These are phyloP conservation scores for Umimayanthus kanabou DNA, from an alignment of 92 coral and sea anemone species.

Conservation along the genomic window DNA sequence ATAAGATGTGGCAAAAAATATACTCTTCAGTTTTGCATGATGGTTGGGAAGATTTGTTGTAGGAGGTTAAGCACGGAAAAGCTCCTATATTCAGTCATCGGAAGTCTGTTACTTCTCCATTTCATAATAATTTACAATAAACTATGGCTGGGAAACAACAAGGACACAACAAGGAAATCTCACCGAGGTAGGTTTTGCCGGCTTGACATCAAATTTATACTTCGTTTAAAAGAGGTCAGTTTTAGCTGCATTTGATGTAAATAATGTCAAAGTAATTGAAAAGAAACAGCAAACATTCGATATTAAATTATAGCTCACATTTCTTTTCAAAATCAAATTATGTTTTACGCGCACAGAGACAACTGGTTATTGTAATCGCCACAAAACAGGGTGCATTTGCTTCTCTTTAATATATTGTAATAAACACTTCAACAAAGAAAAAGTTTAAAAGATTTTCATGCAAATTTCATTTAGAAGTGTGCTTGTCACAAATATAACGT, in stretches of 20 bases:
- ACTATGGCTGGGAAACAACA: not conserved
- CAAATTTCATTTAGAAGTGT: no score
- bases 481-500: no score
- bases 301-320: no score
- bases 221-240: not conserved
- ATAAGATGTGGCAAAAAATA: not conserved
- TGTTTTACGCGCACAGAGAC: no score
- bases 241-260: no score
- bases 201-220: not conserved
- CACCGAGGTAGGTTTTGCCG: not conserved
- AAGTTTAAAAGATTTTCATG: no score
- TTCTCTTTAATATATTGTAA: no score
- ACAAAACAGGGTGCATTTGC: no score
- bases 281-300: not conserved
- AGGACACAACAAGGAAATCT: not conserved
- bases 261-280: not conserved
- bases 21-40: not conserved
- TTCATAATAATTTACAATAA: conserved; percentile 4
- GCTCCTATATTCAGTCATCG: not conserved
- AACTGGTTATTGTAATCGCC: no score
- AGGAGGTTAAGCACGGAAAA: not conserved
- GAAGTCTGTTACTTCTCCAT: not conserved
- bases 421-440: no score
- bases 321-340: no score
- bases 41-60: not conserved